Conservation (phyloP, 2,888 invertebrate genomes). For the Stenchaetothrips biformis region DNA sequence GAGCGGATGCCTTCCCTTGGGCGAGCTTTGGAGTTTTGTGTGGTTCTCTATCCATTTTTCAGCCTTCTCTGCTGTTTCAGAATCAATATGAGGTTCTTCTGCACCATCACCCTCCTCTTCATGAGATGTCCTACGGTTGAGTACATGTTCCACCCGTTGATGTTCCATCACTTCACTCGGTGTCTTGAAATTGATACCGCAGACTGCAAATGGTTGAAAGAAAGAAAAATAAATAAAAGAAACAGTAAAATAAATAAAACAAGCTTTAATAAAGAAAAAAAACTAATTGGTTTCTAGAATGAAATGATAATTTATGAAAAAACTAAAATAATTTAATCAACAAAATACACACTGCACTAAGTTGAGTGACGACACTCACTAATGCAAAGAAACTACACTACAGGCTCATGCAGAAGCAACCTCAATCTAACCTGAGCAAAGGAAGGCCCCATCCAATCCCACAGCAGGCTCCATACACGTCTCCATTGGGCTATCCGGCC, state of each 20-base stretch:
- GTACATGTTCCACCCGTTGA: conserved; percentile 34
- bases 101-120: conserved; percentile 27
- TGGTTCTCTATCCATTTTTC: conserved; percentile 26
- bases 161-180: conserved; percentile 37
- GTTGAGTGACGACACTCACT: too few relatives aligned
- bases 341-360: too few relatives aligned
- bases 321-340: neutral
- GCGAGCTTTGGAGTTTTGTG: conserved; percentile 31
- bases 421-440: conserved; percentile 4
- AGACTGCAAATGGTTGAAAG: conserved; percentile 35
- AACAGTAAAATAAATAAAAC: neutral
- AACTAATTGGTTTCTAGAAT: neutral
- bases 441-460: conserved; percentile 19
- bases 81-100: conserved; percentile 20
- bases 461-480: conserved; percentile 8
- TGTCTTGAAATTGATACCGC: conserved; percentile 38
- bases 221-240: conserved; percentile 26
- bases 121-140: neutral
- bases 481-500: conserved; percentile 12
- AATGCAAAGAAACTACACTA: neutral
- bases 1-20: neutral
- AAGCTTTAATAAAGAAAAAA: neutral
- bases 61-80: conserved; percentile 1
- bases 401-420: neutral
- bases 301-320: neutral